A percentile compares a stretch with the other conserved stretches of the same genome.
Evolutionary conservation across 2,888 invertebrate genomes (phyloP).

Genomic region (Mimumesa dahlbomi): DNA sequence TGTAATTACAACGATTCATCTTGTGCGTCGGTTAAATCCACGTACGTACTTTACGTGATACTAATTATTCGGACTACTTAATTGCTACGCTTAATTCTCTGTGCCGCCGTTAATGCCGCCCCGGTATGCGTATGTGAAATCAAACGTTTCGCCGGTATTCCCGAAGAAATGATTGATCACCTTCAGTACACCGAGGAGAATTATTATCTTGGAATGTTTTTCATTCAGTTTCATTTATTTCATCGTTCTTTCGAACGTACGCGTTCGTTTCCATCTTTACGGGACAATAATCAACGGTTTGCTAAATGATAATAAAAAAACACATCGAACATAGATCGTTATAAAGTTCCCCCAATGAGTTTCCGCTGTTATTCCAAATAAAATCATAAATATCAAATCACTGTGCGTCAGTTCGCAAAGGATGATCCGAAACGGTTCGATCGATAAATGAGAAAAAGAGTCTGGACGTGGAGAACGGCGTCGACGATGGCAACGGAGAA

Average conservation of each 20-base stretch:
- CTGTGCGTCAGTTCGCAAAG: too few species aligned
- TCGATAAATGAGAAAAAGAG: slow-evolving; percentile 54
- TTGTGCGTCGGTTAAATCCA: slow-evolving; percentile 47
- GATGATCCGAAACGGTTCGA: too few species aligned
- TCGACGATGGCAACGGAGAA: slow-evolving; percentile 43
- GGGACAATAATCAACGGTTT: background rate
- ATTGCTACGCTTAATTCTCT: slow-evolving; percentile 48
- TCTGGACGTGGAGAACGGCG: slow-evolving; percentile 16
- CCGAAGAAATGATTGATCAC: slow-evolving; percentile 55
- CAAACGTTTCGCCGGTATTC: slow-evolving; percentile 28
- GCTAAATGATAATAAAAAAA: slow-evolving; percentile 41
- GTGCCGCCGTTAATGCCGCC: slow-evolving; percentile 27
- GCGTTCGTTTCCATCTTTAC: background rate
- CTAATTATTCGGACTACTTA: slow-evolving; percentile 53
- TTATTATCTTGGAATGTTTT: background rate
- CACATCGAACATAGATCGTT: too few species aligned
- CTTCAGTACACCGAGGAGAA: slow-evolving; percentile 3
- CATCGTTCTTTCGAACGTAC: background rate
- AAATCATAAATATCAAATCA: too few species aligned
- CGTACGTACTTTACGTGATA: slow-evolving; percentile 37
- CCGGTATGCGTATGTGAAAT: slow-evolving; percentile 55
- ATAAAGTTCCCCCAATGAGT: too few species aligned
- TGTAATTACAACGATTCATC: slow-evolving; percentile 64
- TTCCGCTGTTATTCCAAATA: too few species aligned
- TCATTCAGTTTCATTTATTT: slow-evolving; percentile 6